phyloP scores from a whole-genome alignment of 53 echinoderm and acorn worm species.

The Holothuria scabra region DNA sequence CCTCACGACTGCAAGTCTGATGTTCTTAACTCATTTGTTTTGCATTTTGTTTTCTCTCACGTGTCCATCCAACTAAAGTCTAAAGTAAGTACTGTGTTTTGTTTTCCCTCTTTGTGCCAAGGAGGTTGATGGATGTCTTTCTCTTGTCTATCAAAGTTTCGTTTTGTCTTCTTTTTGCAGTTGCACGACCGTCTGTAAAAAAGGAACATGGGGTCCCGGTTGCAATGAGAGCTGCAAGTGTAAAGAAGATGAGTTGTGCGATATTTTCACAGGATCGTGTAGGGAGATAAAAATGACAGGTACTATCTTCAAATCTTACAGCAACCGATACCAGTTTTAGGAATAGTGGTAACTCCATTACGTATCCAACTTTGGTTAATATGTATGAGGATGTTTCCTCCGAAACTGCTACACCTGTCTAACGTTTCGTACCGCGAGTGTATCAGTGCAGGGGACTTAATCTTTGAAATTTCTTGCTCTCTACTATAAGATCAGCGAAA shows the following conservation, averaged over 20 bases:
- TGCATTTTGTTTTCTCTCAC: background rate
- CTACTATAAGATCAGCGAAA: too few species aligned
- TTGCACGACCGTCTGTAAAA: constrained; percentile 1
- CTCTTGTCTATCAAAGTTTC: background rate
- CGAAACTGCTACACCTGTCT: too few species aligned
- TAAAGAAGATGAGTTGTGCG: constrained; percentile 18
- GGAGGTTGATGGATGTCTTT: background rate
- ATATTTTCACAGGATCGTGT: constrained; percentile 9
- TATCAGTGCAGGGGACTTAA: too few species aligned
- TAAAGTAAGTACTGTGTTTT: background rate
- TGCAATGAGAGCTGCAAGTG: constrained; percentile 28
- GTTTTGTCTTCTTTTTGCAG: background rate
- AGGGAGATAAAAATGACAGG: background rate
- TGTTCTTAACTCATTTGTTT: background rate
- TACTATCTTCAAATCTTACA: too few species aligned
- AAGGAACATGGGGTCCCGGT: constrained; percentile 1
- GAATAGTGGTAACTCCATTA: too few species aligned
- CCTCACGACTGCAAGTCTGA: too few species aligned
- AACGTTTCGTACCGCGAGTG: too few species aligned
- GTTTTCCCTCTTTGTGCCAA: background rate
- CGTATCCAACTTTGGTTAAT: too few species aligned
- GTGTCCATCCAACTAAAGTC: background rate
- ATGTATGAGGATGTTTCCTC: too few species aligned
- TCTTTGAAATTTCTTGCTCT: too few species aligned
- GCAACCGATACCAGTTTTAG: too few species aligned